Evolutionary conservation across 92 coral and sea anemone genomes (phyloP).

Genomic region (Zoanthus solanderi): DNA sequence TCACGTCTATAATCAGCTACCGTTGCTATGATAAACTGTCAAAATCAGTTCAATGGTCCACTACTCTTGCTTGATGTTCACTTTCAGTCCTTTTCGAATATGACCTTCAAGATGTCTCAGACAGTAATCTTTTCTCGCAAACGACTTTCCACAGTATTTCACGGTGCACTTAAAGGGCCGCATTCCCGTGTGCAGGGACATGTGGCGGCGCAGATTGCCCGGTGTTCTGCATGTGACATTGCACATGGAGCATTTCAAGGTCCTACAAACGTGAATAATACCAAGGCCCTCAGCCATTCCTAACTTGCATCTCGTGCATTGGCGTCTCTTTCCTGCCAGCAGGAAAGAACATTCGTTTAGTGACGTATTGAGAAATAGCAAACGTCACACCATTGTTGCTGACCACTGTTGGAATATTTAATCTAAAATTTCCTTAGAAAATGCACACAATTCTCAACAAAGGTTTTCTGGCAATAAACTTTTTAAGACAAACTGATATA

Average conservation of each 20-base stretch:
- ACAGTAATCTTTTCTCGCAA: slow-evolving; percentile 55
- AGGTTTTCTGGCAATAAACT: no score
- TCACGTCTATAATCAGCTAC: background rate
- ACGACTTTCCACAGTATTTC: slow-evolving; percentile 58
- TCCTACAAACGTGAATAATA: slow-evolving; percentile 24
- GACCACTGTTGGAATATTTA: background rate
- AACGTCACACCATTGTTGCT: background rate
- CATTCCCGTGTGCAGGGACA: slow-evolving; percentile 59
- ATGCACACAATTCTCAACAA: no score
- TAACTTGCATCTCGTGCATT: slow-evolving; percentile 41
- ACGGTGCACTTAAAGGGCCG: slow-evolving; percentile 61
- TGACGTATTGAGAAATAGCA: background rate
- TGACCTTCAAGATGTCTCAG: slow-evolving; percentile 51
- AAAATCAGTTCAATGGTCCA: background rate
- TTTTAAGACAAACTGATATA: no score
- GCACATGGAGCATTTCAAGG: slow-evolving; percentile 35
- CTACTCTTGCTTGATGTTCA: background rate
- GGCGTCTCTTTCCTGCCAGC: slow-evolving; percentile 43
- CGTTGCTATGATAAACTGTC: background rate
- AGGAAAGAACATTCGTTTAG: slow-evolving; percentile 40
- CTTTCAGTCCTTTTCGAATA: slow-evolving; percentile 12
- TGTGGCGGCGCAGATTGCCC: slow-evolving; percentile 37
- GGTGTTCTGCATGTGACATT: slow-evolving; percentile 35
- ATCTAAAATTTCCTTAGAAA: no score
- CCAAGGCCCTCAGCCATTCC: slow-evolving; percentile 23